These are phyloP conservation scores for Rhinopomastus cyanomelas DNA, from an alignment of 2,113 vertebrate genomes.

Conservation along the genomic window DNA sequence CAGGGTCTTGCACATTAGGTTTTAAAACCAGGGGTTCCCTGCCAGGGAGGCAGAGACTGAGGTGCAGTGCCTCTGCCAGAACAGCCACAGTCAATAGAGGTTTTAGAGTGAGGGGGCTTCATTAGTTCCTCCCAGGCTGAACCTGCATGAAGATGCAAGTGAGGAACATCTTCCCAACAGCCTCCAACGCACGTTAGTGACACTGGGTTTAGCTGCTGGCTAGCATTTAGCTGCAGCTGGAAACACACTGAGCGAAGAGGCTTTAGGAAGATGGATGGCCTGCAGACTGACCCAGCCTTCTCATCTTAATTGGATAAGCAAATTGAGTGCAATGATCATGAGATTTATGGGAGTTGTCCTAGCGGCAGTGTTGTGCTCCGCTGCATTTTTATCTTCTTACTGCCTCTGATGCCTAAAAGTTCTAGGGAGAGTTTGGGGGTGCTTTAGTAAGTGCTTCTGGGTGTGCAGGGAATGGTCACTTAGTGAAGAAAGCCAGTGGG, in stretches of 20 bases:
- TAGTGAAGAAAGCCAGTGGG: not conserved
- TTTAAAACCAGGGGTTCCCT: not conserved
- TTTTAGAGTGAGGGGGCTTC: not conserved
- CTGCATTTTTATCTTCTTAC: not conserved
- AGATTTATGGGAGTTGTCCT: not conserved
- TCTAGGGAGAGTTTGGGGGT: not conserved
- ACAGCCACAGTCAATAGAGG: not conserved
- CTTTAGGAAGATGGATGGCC: not conserved
- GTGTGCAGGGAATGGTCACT: not conserved
- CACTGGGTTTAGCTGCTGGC: not conserved
- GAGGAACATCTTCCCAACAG: not conserved
- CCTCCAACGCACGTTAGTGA: not conserved
- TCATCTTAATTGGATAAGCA: not conserved
- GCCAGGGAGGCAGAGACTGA: not conserved
- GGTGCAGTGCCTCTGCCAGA: not conserved
- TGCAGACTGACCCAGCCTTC: not conserved
- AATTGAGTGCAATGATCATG: not conserved
- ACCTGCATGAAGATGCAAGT: not conserved
- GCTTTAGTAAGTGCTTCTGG: not conserved
- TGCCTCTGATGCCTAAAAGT: not conserved
- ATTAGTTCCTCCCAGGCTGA: not conserved
- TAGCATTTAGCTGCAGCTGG: not conserved
- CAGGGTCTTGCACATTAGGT: rapidly evolving
- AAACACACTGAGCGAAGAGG: not conserved
- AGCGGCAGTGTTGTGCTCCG: not conserved